phyloP scores from a whole-genome alignment of 2,797 vertebrate species.

The Clamator glandarius region DNA sequence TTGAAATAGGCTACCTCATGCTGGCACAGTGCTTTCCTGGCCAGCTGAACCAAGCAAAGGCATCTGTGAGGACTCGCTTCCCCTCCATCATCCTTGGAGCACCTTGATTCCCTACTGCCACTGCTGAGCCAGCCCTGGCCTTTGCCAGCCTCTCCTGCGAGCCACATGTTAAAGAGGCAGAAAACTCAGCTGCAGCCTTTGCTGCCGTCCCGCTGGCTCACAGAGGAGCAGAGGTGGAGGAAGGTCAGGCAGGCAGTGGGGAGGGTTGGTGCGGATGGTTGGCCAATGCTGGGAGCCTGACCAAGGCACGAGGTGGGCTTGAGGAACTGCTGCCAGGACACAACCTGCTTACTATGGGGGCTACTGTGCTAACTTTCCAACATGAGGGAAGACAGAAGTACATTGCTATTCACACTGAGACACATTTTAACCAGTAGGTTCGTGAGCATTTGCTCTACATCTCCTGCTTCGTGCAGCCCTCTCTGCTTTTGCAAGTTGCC shows the following conservation, averaged over 20 bases:
- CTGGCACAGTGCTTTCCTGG: neutral
- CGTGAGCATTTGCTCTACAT: accelerated
- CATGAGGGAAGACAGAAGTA: too few species aligned
- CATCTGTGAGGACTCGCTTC: neutral
- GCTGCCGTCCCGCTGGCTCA: accelerated
- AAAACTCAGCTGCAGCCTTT: neutral
- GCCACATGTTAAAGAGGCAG: neutral
- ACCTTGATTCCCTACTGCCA: neutral
- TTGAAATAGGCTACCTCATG: neutral
- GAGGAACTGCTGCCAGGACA: neutral
- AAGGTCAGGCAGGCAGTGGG: neutral
- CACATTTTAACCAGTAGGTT: accelerated
- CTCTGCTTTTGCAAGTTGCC: neutral
- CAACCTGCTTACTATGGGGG: neutral
- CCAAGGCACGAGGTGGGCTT: accelerated
- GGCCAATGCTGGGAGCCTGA: accelerated
- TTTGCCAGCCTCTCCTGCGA: neutral
- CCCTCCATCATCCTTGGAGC: neutral
- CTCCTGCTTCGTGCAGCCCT: neutral
- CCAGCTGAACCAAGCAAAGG: neutral
- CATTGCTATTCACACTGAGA: accelerated
- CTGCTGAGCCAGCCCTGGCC: neutral
- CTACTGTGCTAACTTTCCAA: neutral
- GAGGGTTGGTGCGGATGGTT: neutral
- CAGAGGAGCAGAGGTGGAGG: neutral